These are phyloP conservation scores for Lytechinus pictus DNA, from an alignment of 35 echinoderm and acorn worm species.

Conservation along the genomic window DNA sequence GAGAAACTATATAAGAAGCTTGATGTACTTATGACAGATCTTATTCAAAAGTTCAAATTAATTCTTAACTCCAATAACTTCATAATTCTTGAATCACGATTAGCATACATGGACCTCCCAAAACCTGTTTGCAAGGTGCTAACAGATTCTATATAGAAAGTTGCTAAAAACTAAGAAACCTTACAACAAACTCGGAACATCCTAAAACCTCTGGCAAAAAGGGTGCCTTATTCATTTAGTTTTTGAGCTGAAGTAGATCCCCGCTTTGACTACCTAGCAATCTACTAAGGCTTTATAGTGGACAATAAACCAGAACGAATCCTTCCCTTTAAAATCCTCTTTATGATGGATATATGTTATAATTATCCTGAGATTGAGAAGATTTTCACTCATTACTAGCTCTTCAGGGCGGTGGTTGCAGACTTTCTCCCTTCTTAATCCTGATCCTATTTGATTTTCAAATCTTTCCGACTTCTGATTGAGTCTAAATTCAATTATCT, in stretches of 20 bases:
- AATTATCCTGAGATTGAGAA: neutral
- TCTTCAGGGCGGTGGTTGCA: neutral
- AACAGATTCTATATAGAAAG: too few relatives aligned
- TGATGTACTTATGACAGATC: neutral
- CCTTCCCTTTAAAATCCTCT: neutral
- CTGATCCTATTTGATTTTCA: neutral
- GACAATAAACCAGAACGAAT: neutral
- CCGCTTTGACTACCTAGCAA: neutral
- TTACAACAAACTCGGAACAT: too few relatives aligned
- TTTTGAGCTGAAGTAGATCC: neutral
- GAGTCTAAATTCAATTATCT: too few relatives aligned
- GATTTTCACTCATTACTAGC: neutral
- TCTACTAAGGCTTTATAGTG: neutral
- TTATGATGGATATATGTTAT: neutral
- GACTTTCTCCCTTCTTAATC: neutral
- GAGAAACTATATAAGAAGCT: neutral
- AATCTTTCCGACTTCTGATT: neutral
- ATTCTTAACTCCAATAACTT: too few relatives aligned
- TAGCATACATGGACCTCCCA: too few relatives aligned
- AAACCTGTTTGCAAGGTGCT: too few relatives aligned
- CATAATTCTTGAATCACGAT: too few relatives aligned
- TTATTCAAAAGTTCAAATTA: neutral
- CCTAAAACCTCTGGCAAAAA: neutral
- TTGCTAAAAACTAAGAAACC: too few relatives aligned
- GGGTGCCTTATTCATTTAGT: neutral